A percentile compares a stretch with the other conserved stretches of the same genome.
These are phyloP conservation scores for Gila orcuttii DNA, from an alignment of 2,113 vertebrate genomes.

Conservation along the genomic window DNA sequence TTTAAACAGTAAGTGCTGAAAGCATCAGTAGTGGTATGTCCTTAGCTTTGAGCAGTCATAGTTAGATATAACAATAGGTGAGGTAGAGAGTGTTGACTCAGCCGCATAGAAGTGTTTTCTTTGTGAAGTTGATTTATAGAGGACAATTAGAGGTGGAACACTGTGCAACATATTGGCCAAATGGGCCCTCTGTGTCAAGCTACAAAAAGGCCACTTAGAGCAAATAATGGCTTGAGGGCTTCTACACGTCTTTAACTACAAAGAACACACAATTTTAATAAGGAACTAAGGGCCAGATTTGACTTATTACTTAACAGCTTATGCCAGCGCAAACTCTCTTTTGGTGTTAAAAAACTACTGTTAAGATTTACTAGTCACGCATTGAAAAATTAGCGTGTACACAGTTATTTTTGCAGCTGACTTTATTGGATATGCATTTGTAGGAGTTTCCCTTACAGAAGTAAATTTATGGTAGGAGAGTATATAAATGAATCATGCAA, in stretches of 20 bases:
- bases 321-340: no score
- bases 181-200: background rate
- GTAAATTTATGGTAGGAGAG: no score
- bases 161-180: conserved; percentile 23
- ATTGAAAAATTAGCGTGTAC: no score
- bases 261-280: background rate
- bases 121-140: conserved; percentile 35
- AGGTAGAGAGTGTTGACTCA: background rate
- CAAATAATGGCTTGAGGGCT: background rate
- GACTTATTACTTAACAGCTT: no score
- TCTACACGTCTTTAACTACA: background rate
- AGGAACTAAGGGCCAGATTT: background rate
- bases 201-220: background rate
- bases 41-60: background rate
- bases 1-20: background rate
- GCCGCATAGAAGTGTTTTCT: background rate
- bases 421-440: no score
- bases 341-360: no score
- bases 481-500: no score
- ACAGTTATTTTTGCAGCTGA: no score
- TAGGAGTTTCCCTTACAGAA: no score
- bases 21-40: background rate
- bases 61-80: background rate
- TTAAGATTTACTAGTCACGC: no score
- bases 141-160: background rate